phyloP scores from a whole-genome alignment of 2,888 invertebrate species.

The Deilephila porcellus region DNA sequence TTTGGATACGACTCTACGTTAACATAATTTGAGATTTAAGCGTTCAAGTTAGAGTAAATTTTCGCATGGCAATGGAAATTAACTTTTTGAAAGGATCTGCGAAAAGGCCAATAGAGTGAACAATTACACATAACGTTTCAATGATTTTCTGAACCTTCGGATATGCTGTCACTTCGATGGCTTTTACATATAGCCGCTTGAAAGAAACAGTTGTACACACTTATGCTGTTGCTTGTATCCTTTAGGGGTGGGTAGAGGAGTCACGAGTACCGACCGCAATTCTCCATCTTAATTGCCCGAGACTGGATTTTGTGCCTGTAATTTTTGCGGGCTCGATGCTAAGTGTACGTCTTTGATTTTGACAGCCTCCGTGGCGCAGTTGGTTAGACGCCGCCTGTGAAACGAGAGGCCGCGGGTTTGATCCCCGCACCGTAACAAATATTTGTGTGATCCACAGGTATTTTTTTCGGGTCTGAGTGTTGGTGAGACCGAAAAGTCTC shows the following conservation, averaged over 20 bases:
- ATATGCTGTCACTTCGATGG: neutral
- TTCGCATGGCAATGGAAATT: neutral
- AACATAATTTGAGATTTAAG: neutral
- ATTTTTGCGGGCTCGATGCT: too few relatives aligned
- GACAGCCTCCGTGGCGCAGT: too few relatives aligned
- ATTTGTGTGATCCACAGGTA: too few relatives aligned
- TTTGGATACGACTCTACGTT: neutral
- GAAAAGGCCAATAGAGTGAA: constrained; percentile 8
- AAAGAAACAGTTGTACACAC: neutral
- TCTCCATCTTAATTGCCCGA: too few relatives aligned
- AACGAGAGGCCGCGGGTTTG: too few relatives aligned
- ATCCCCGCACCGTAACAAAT: too few relatives aligned
- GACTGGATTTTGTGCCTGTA: too few relatives aligned
- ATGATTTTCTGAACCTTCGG: constrained; percentile 4
- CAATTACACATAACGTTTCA: constrained; percentile 12
- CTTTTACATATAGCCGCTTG: neutral
- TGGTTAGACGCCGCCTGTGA: too few relatives aligned
- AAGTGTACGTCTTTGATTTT: too few relatives aligned
- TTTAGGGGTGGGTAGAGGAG: neutral
- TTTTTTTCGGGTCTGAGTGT: too few relatives aligned
- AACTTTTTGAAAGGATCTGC: neutral
- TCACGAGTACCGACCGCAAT: neutral
- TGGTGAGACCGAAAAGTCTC: too few relatives aligned
- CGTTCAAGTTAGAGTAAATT: too few relatives aligned
- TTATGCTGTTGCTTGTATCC: neutral